A percentile compares a stretch with the other conserved stretches of the same genome.
phyloP scores from a whole-genome alignment of 2,888 invertebrate genomes.

The Deroplatys truncata region DNA sequence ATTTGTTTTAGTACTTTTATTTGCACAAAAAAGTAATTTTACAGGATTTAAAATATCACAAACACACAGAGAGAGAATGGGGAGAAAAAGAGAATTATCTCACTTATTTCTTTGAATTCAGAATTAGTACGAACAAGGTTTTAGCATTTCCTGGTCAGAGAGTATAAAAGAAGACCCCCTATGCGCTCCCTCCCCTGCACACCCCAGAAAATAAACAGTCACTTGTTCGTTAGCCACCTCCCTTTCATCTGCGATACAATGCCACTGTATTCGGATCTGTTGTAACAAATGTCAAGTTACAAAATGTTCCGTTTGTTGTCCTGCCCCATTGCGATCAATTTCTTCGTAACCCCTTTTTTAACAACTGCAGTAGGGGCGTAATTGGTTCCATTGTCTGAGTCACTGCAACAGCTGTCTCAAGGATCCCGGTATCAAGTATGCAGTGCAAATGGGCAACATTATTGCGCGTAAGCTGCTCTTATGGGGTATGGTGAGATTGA shows the following conservation, averaged over 20 bases:
- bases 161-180: too few relatives aligned
- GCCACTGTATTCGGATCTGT: not conserved
- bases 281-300: not conserved
- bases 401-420: not conserved
- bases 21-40: too few relatives aligned
- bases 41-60: too few relatives aligned
- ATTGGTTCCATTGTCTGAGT: slow-evolving; percentile 38
- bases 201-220: not conserved
- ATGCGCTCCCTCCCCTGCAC: not conserved
- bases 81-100: too few relatives aligned
- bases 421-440: not conserved
- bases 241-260: not conserved
- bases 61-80: too few relatives aligned
- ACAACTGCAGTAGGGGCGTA: slow-evolving; percentile 43
- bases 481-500: too few relatives aligned
- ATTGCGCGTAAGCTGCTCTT: too few relatives aligned
- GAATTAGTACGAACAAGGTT: too few relatives aligned
- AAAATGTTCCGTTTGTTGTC: not conserved
- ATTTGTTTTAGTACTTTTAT: too few relatives aligned
- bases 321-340: not conserved
- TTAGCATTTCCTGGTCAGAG: too few relatives aligned
- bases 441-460: not conserved
- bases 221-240: not conserved
- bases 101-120: too few relatives aligned
- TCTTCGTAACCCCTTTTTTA: slow-evolving; percentile 26